Conservation (phyloP, 2,888 invertebrate genomes). For the Andrena camellia region DNA sequence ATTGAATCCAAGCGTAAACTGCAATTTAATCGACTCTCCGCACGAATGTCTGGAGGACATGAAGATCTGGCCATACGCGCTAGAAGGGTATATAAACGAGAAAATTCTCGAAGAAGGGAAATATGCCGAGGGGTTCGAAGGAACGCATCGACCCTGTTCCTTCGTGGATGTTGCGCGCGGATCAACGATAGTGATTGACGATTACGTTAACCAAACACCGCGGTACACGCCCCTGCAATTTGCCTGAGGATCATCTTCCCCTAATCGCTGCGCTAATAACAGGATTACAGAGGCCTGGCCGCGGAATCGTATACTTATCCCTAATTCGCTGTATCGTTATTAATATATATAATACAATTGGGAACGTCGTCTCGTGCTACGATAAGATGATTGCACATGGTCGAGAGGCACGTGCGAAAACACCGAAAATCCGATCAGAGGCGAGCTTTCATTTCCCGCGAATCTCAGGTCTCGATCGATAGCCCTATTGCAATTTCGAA, state of each 20-base stretch:
- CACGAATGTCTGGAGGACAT: constrained; percentile 71
- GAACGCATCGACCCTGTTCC: constrained; percentile 62
- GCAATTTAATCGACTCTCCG: constrained; percentile 69
- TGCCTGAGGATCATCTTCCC: constrained; percentile 82
- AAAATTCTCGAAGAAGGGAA: constrained; percentile 62
- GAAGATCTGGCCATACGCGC: constrained; percentile 45
- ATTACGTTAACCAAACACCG: constrained; percentile 85
- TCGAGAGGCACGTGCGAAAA: constrained; percentile 53
- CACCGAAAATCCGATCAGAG: constrained; percentile 28
- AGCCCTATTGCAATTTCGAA: constrained; percentile 11
- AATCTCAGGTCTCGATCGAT: not conserved
- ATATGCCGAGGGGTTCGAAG: constrained; percentile 60
- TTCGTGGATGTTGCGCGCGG: constrained; percentile 64
- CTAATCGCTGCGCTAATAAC: constrained; percentile 85
- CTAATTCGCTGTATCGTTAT: constrained; percentile 83
- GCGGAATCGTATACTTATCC: constrained; percentile 83
- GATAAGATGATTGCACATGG: constrained; percentile 56
- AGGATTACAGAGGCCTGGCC: constrained; percentile 82
- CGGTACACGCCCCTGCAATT: constrained; percentile 84
- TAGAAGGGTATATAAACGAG: constrained; percentile 37
- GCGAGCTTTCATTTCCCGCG: not conserved
- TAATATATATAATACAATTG: constrained; percentile 75
- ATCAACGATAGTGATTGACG: constrained; percentile 82
- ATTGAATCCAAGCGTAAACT: constrained; percentile 73
- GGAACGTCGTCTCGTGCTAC: constrained; percentile 53